phyloP scores from a whole-genome alignment of 2,113 vertebrate species.

The Alouatta palliata region DNA sequence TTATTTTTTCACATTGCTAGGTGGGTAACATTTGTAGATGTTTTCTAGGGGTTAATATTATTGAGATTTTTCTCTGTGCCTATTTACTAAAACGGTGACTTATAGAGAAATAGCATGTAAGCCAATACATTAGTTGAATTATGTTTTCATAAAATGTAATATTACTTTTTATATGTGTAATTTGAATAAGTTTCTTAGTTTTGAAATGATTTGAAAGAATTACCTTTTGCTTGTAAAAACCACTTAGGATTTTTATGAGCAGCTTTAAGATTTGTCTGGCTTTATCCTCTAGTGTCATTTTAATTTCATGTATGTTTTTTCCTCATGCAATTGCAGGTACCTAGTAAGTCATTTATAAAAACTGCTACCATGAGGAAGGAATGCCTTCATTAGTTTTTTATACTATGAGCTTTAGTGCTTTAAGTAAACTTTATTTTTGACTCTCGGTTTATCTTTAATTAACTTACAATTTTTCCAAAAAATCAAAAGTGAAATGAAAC shows the following conservation, averaged over 20 bases:
- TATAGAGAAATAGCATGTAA: conserved; percentile 25
- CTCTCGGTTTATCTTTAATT: not conserved
- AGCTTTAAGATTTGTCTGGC: conserved; percentile 43
- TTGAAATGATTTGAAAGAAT: conserved; percentile 53
- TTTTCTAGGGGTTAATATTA: conserved; percentile 20
- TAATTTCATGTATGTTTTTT: conserved; percentile 42
- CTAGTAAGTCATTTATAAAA: conserved; percentile 39
- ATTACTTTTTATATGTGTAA: conserved; percentile 54
- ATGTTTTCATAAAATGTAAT: conserved; percentile 68
- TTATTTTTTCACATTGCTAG: not conserved
- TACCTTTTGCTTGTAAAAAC: conserved; percentile 54
- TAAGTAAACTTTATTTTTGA: conserved; percentile 40
- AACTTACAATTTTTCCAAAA: not conserved
- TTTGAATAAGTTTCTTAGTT: conserved; percentile 59
- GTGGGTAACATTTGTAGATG: not conserved
- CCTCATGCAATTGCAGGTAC: conserved; percentile 16
- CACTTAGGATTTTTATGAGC: conserved; percentile 59
- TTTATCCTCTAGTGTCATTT: conserved; percentile 54
- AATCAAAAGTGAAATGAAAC: conserved; percentile 2
- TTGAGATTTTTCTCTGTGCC: conserved; percentile 2
- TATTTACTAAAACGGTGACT: conserved; percentile 20
- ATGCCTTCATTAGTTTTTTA: conserved; percentile 6
- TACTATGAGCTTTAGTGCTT: not conserved
- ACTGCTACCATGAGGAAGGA: conserved; percentile 14
- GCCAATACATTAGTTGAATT: conserved; percentile 54